Evolutionary conservation across 1,140 invertebrate species (phyloP).

Genomic region (Magallana gigas): DNA sequence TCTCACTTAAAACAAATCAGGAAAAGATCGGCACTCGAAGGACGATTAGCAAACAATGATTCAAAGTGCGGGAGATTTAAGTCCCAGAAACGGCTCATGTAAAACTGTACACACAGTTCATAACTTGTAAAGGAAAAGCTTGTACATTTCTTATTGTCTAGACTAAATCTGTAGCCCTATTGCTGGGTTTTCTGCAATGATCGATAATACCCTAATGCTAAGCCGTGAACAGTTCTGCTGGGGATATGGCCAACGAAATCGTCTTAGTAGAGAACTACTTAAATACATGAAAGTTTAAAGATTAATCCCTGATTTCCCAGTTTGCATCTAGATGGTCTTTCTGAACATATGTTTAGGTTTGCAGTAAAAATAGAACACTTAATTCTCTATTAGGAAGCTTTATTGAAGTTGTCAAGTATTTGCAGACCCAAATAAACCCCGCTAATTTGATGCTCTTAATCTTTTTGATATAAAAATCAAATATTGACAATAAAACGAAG

Average conservation of each 20-base stretch:
- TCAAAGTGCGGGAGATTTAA: constrained; percentile 21
- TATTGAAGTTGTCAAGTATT: background rate
- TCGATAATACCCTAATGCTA: background rate
- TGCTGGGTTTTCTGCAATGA: background rate
- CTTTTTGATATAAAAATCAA: too few species aligned
- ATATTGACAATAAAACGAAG: too few species aligned
- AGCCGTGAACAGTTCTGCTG: constrained; percentile 22
- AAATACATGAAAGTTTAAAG: constrained; percentile 24
- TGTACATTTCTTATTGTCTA: constrained; percentile 38
- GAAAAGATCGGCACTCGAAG: constrained; percentile 30
- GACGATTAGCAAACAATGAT: constrained; percentile 29
- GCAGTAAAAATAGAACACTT: constrained; percentile 28
- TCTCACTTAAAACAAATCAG: constrained; percentile 28
- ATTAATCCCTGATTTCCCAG: constrained; percentile 15
- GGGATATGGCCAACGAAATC: constrained; percentile 12
- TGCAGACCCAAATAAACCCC: too few species aligned
- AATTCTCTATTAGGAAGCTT: background rate
- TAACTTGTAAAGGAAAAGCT: constrained; percentile 32
- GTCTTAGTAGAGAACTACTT: constrained; percentile 14
- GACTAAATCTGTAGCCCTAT: constrained; percentile 33
- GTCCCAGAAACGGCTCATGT: background rate
- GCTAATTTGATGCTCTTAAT: too few species aligned
- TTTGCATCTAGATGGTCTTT: background rate
- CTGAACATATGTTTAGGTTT: constrained; percentile 27
- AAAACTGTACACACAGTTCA: constrained; percentile 22